phyloP scores from a whole-genome alignment of 2,888 invertebrate species.

The Bibio marci region DNA sequence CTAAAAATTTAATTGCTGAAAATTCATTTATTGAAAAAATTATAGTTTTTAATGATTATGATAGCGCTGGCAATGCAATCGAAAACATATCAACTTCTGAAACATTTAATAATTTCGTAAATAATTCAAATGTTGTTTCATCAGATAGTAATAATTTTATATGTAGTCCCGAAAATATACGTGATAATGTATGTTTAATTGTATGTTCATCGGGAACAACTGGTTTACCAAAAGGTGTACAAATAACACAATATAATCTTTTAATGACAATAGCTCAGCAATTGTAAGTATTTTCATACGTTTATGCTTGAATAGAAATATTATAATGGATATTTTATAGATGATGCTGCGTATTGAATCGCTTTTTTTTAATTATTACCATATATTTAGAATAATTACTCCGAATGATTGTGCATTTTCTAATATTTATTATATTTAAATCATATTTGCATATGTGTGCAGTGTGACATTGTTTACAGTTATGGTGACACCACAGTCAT shows the following conservation, averaged over 20 bases:
- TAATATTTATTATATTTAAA: too few species aligned
- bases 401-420: too few species aligned
- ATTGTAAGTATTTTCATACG: too few species aligned
- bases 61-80: background rate
- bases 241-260: slow-evolving; percentile 51
- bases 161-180: slow-evolving; percentile 32
- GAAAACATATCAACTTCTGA: background rate
- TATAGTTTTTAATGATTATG: slow-evolving; percentile 30
- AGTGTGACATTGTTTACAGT: too few species aligned
- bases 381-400: too few species aligned
- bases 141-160: slow-evolving; percentile 21
- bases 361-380: too few species aligned
- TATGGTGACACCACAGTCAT: too few species aligned
- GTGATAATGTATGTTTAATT: slow-evolving; percentile 40
- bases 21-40: slow-evolving; percentile 36
- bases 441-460: too few species aligned
- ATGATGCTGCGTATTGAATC: too few species aligned
- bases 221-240: slow-evolving; percentile 62
- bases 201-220: slow-evolving; percentile 70
- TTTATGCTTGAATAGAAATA: too few species aligned
- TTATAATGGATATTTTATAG: too few species aligned
- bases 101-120: background rate
- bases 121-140: background rate
- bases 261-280: slow-evolving; percentile 19
- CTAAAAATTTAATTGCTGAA: slow-evolving; percentile 34